Evolutionary conservation across 1,140 invertebrate genomes (phyloP), one percentile per base, ranked within the genome.

Genomic region (Sminthurides bifidus): DNA sequence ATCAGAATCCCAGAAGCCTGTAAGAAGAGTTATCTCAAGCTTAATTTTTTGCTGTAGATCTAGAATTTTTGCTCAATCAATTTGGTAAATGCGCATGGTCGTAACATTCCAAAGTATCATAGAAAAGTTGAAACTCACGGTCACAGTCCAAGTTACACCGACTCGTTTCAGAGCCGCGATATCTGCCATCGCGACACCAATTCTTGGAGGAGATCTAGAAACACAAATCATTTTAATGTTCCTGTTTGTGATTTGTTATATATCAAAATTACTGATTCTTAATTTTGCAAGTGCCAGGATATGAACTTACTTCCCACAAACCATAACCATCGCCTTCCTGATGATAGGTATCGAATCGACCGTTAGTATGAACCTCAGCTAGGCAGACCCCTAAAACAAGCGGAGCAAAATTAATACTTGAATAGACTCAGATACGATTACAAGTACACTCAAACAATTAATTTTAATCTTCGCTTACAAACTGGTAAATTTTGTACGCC

Each of bases 361-460:
- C 44, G 24, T 48, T 48, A 27, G 44, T 48, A 19, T 48, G 44
- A 26, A 48, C 44, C 12, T 48, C 44, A 30, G 44, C 44, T 27
- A 48, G 19, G 30, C 44, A 48, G 4, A 48, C 44, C 44, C 44
- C 44, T 48, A 19, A 10, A n/a, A 48, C 3, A 26, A 26, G 24
- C 12, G 12, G 12, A 43, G n/a, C 10, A 43, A 14, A 43, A 43
- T 43, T 23, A 43, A 43, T 19, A 8, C 41, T 19, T 23, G 24
- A 6, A 43, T 14, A 43, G 8, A 10, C 6, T n/a, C n/a, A n/a
- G n/a, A n/a, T n/a, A 19, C 8, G 6, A 14, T 43, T 43, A 10
- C 6, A 43, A 43, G n/a, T n/a, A n/a, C n/a, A n/a, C n/a, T n/a
- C n/a, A n/a, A n/a, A n/a, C n/a, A n/a, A n/a, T n/a, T n/a, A n/a